Percentiles rank a stretch among this genome's conserved stretches.
Conservation (phyloP, 2,797 vertebrate genomes). For the Ambastaia sidthimunki region DNA sequence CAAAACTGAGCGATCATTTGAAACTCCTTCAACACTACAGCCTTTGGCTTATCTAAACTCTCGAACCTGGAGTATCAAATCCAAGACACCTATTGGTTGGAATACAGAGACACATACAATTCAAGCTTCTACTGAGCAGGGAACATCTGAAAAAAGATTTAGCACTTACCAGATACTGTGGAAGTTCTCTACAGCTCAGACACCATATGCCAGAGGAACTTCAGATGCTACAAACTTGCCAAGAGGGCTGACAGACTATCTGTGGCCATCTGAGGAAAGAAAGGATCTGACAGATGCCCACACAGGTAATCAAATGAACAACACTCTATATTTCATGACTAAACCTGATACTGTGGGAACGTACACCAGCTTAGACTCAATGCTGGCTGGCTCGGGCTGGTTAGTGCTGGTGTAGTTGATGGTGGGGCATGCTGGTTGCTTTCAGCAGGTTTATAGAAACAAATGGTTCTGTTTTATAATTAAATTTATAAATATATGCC, state of each 20-base stretch:
- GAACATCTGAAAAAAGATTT: conserved; percentile 6
- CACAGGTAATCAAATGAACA: conserved; percentile 53
- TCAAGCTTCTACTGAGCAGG: conserved; percentile 8
- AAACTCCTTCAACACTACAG: conserved; percentile 21
- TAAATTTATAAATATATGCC: not conserved
- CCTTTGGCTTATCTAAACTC: conserved; percentile 20
- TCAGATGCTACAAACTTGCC: conserved; percentile 21
- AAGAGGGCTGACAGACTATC: conserved; percentile 24
- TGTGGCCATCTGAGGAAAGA: conserved; percentile 33
- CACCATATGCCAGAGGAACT: conserved; percentile 36
- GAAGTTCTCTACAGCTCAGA: conserved; percentile 36
- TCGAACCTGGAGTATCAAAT: not conserved
- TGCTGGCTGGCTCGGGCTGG: not conserved
- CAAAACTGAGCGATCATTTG: conserved; percentile 4
- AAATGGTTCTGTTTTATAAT: not conserved
- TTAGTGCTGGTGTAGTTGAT: not conserved
- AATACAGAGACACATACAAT: conserved; percentile 13
- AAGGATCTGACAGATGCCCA: conserved; percentile 23
- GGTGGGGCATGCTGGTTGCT: not conserved
- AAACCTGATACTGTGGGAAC: conserved; percentile 13
- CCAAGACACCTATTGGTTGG: not conserved
- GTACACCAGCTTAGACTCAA: not conserved
- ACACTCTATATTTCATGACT: not conserved
- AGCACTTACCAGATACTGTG: conserved; percentile 12
- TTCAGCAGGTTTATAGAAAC: no score